Conservation (phyloP, 2,113 vertebrate species). For the Diadophis punctatus region DNA sequence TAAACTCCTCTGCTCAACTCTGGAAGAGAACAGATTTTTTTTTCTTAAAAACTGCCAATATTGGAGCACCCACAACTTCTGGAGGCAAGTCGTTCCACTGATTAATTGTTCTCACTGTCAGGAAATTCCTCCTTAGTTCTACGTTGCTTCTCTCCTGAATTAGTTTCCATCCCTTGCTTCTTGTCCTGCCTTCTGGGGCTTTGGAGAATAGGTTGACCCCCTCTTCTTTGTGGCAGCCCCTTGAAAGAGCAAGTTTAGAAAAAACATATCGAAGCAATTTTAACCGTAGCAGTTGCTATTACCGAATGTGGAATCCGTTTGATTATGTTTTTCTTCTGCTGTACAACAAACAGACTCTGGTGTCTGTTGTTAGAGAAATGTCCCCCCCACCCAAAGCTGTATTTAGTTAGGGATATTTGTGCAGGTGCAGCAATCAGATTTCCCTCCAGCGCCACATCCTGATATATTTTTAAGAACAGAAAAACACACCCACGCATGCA, state of each 20-base stretch:
- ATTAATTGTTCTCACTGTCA: background rate
- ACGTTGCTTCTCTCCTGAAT: background rate
- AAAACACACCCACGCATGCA: constrained; percentile 34
- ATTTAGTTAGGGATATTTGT: constrained; percentile 30
- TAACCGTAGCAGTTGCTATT: background rate
- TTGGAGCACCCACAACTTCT: background rate
- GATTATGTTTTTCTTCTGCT: background rate
- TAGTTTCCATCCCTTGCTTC: background rate
- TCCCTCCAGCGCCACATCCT: constrained; percentile 3
- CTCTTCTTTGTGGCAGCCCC: background rate
- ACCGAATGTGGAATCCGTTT: background rate
- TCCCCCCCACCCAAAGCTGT: background rate
- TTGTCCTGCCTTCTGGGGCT: background rate
- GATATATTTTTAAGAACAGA: constrained; percentile 40
- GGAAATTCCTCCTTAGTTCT: background rate
- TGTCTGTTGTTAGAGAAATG: background rate
- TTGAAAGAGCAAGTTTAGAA: background rate
- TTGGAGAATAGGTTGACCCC: background rate
- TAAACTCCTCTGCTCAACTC: background rate
- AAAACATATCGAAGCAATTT: background rate
- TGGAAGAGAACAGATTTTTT: no score
- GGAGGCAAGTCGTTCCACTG: background rate
- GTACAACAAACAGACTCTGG: background rate
- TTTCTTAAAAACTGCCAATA: background rate
- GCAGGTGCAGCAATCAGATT: constrained; percentile 50